A percentile compares a stretch with the other conserved stretches of the same genome.
Conservation (phyloP, 35 echinoderm and acorn worm genomes). For the Ptychodera flava region DNA sequence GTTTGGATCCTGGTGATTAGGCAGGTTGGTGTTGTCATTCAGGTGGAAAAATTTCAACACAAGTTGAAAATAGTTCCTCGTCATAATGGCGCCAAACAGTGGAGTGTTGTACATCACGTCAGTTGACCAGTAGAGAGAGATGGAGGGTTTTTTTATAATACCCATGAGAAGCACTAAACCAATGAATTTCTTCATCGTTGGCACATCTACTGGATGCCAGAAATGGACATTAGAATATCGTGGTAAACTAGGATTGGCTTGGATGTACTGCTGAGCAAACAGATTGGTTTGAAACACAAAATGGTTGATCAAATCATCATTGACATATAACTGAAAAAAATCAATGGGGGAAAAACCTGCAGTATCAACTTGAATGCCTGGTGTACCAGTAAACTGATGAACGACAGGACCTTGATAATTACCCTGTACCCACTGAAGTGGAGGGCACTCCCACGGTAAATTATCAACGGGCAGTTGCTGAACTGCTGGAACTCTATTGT, state of each 20-base stretch:
- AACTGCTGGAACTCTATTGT: no score
- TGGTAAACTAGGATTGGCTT: slow-evolving; percentile 17
- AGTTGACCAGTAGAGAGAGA: neutral
- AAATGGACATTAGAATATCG: neutral
- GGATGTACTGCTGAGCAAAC: slow-evolving; percentile 28
- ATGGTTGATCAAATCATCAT: slow-evolving; percentile 11
- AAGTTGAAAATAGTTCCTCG: slow-evolving; percentile 5
- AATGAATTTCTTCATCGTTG: slow-evolving; percentile 16
- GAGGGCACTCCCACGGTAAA: neutral
- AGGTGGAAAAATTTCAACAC: slow-evolving; percentile 3
- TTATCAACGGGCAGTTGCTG: slow-evolving; percentile 10
- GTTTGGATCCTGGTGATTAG: neutral
- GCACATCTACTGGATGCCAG: slow-evolving; percentile 2
- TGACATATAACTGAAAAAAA: slow-evolving; percentile 26
- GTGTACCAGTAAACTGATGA: slow-evolving; percentile 26
- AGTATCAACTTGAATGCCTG: slow-evolving; percentile 19
- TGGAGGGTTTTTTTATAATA: neutral
- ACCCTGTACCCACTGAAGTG: slow-evolving; percentile 20
- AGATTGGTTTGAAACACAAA: slow-evolving; percentile 31
- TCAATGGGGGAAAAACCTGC: no score
- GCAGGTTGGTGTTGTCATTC: neutral
- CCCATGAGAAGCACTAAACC: slow-evolving; percentile 1
- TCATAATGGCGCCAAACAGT: slow-evolving; percentile 5
- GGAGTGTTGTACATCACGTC: neutral
- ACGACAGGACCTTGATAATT: neutral